Evolutionary conservation across 2,888 invertebrate genomes (phyloP), one percentile per base, ranked within the genome.

Genomic region (Noctua janthe): DNA sequence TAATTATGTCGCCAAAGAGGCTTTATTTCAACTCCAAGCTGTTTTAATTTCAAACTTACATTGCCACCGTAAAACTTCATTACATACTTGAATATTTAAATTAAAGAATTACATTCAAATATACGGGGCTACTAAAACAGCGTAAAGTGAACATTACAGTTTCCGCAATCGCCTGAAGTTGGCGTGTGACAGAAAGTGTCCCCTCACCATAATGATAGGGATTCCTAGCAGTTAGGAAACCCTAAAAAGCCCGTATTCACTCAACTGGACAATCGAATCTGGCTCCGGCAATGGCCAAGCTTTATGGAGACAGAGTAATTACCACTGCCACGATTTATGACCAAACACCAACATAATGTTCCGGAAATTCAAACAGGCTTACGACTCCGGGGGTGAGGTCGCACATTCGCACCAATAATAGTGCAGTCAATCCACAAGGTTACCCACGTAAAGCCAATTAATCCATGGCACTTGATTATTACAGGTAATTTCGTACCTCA

Each of bases 181-280:
- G 35, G 71, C 59, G 71, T 74, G 78, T 64, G 47, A 69, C 80
- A 73, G 71, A 77, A 81, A 82, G 54, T 67, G 59, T 69, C 71
- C 39, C 54, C 56, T 76, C 64, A 49, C 73, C 74, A 74, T 73
- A 83, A 82, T 88, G 75, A 88, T 80, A 80, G 69, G 80, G 82
- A 76, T 88, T 86, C 87, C 81, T 69, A 78, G 78, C 74, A 80
- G 78, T 86, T 84, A 86, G 81, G 82, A 88, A 83, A 74, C 84
- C 85, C 88, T 87, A 87, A 88, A 87, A 88, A 83, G 81, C 80
- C 73, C 75, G 78, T 77, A 88, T 79, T 85, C 82, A 85, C 76
- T 86, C 84, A 84, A 82, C 82, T 77, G 85, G 87, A 85, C 87
- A 86, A 83, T 88, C 85, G 88, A 88, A 87, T 88, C 85, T 77